These are phyloP conservation scores for Drosophila seguyi DNA, from an alignment of 1,140 invertebrate species.

Conservation along the genomic window DNA sequence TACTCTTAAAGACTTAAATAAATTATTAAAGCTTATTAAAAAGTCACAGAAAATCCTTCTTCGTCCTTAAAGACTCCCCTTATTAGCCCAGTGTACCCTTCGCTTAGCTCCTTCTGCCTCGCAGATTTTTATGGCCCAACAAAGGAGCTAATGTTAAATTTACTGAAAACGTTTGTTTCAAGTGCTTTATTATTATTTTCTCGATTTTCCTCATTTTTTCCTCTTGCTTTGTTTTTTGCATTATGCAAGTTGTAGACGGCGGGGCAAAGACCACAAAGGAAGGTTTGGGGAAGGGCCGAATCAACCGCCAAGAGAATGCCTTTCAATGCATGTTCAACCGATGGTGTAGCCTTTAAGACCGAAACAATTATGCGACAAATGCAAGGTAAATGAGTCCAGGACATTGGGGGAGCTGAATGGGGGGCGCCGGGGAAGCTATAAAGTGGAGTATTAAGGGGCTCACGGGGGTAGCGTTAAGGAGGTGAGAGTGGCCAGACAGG, in stretches of 20 bases:
- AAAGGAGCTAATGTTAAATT: slow-evolving; percentile 83
- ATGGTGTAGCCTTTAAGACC: slow-evolving; percentile 57
- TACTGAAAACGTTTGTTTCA: slow-evolving; percentile 83
- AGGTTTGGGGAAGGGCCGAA: not conserved
- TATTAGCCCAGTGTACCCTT: slow-evolving; percentile 14
- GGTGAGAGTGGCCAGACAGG: slow-evolving; percentile 33
- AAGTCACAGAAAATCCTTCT: not conserved
- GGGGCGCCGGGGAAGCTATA: slow-evolving; percentile 1
- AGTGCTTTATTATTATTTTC: slow-evolving; percentile 81
- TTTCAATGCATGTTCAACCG: slow-evolving; percentile 64
- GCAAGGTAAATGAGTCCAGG: slow-evolving; percentile 62
- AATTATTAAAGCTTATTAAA: not conserved
- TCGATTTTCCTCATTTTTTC: slow-evolving; percentile 34
- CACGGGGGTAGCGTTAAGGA: not conserved
- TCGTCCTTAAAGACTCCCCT: not conserved
- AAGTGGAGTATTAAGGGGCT: not conserved
- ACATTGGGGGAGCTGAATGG: not conserved
- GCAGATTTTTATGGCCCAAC: slow-evolving; percentile 71
- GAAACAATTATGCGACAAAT: slow-evolving; percentile 77
- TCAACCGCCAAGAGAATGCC: slow-evolving; percentile 33
- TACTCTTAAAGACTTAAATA: not conserved
- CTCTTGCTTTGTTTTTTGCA: slow-evolving; percentile 51
- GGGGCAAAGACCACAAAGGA: slow-evolving; percentile 8
- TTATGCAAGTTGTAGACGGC: slow-evolving; percentile 37
- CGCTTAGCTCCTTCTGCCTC: slow-evolving; percentile 19